Conservation (phyloP, 2,888 invertebrate species). For the Drosophila monieri region DNA sequence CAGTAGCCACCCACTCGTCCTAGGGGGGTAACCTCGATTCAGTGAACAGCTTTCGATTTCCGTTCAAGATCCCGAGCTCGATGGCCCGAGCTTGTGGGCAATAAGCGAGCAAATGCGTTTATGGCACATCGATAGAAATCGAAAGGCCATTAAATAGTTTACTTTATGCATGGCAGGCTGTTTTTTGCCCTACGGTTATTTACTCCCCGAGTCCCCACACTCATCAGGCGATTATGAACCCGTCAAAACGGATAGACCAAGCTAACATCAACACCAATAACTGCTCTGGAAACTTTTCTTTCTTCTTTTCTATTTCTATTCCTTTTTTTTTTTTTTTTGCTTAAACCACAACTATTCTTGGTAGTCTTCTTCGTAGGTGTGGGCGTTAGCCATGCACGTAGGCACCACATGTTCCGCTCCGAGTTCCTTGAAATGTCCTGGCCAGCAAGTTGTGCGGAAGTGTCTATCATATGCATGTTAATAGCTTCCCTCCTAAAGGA, state of each 20-base stretch:
- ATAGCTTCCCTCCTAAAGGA: conserved; percentile 49
- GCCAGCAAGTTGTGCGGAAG: conserved; percentile 68
- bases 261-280: conserved; percentile 54
- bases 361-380: conserved; percentile 10
- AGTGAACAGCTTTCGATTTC: conserved; percentile 73
- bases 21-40: conserved; percentile 57
- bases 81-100: conserved; percentile 25
- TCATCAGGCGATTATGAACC: conserved; percentile 62
- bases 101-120: conserved; percentile 51
- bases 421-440: conserved; percentile 40
- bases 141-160: conserved; percentile 79
- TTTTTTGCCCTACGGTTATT: conserved; percentile 72
- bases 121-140: conserved; percentile 57
- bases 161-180: conserved; percentile 77
- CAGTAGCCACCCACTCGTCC: conserved; percentile 29
- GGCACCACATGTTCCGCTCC: conserved; percentile 62
- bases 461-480: conserved; percentile 79
- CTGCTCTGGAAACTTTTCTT: conserved; percentile 31
- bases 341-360: conserved; percentile 31
- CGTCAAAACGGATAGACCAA: conserved; percentile 66
- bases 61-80: conserved; percentile 41
- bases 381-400: conserved; percentile 59
- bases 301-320: conserved; percentile 17
- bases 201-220: conserved; percentile 64
- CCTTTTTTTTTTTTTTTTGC: conserved; percentile 30